These are phyloP conservation scores for Corella eumyota DNA, from an alignment of 23 tunicate genomes.

Conservation along the genomic window DNA sequence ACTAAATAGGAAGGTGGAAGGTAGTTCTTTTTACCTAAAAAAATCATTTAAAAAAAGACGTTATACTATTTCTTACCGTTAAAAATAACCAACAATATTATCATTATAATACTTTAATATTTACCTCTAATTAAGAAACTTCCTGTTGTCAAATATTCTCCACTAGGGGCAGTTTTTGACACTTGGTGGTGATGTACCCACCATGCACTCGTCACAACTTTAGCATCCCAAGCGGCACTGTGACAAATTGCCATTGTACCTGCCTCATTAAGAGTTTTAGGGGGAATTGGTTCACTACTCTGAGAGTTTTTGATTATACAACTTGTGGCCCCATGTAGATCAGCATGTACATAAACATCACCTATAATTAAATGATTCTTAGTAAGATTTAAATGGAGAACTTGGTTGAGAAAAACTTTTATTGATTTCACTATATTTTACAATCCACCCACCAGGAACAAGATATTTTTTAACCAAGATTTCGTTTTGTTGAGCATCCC, in stretches of 20 bases:
- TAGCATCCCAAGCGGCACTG: constrained; percentile 99
- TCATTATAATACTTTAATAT: too few relatives aligned
- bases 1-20: constrained; percentile 92
- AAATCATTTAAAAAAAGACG: background rate
- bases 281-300: constrained; percentile 52
- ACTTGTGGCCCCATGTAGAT: constrained; percentile 95
- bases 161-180: constrained; percentile 95
- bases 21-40: constrained; percentile 78
- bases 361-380: constrained; percentile 6
- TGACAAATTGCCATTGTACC: constrained; percentile 98
- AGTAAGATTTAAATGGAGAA: background rate
- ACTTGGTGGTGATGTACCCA: constrained; percentile 93
- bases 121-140: constrained; percentile 80
- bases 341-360: constrained; percentile 95
- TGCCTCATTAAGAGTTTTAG: constrained; percentile 87
- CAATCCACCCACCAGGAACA: constrained; percentile 15
- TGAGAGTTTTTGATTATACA: constrained; percentile 58
- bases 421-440: background rate
- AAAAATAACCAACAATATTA: background rate
- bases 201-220: constrained; percentile 95
- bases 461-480: constrained; percentile 76
- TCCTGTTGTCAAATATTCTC: constrained; percentile 96
- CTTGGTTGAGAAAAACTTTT: background rate
- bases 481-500: constrained; percentile 98
- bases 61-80: background rate